Conservation (phyloP, 2,888 invertebrate genomes). For the Tinea semifulvella region DNA sequence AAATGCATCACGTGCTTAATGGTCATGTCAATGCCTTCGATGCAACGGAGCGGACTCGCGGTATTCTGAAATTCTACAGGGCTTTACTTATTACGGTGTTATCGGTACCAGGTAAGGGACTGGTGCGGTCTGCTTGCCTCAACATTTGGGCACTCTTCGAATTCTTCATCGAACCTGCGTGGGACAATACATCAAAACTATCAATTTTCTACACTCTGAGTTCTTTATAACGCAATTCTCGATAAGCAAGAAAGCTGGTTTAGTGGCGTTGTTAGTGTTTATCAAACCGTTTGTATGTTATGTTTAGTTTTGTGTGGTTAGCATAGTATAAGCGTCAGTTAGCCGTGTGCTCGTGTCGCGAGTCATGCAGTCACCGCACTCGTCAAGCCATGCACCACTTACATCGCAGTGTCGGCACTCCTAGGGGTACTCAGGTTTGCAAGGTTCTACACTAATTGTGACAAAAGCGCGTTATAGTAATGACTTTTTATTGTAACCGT, state of each 20-base stretch:
- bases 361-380: conserved; percentile 40
- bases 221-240: neutral
- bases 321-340: neutral
- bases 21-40: conserved; percentile 7
- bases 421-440: too few species aligned
- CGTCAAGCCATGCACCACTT: conserved; percentile 64
- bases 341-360: conserved; percentile 3
- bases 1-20: conserved; percentile 7
- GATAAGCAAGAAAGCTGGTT: neutral
- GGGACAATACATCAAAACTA: conserved; percentile 41
- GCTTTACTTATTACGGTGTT: conserved; percentile 45
- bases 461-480: conserved; percentile 16
- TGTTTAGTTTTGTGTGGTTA: neutral
- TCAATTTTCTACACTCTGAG: conserved; percentile 2
- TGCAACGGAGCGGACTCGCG: conserved; percentile 14
- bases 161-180: conserved; percentile 71
- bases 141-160: conserved; percentile 74
- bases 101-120: conserved; percentile 67
- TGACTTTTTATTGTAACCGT: conserved; percentile 61
- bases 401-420: conserved; percentile 23
- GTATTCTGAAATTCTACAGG: conserved; percentile 37
- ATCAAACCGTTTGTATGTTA: neutral
- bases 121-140: conserved; percentile 70
- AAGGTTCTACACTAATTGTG: neutral
- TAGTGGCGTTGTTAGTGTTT: conserved; percentile 1